Evolutionary conservation across 2,113 vertebrate genomes (phyloP).

Genomic region (Heloderma charlesbogerti): DNA sequence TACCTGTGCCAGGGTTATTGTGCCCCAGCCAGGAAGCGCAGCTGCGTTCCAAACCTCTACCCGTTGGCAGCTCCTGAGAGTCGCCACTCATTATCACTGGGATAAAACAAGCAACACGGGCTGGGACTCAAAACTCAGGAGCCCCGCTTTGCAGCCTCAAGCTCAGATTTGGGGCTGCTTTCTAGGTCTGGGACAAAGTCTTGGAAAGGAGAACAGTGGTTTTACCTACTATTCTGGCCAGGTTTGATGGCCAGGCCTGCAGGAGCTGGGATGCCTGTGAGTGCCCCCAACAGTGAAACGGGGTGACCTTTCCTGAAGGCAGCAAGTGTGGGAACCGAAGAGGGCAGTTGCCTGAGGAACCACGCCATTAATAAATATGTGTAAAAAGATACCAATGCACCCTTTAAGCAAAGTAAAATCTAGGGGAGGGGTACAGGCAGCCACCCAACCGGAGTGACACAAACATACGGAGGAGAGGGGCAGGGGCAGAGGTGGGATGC

Average conservation of each 20-base stretch:
- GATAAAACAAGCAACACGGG: neutral
- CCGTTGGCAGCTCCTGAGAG: neutral
- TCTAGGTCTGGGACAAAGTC: neutral
- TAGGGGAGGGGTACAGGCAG: conserved; percentile 67
- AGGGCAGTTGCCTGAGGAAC: conserved; percentile 73
- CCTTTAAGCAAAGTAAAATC: conserved; percentile 84
- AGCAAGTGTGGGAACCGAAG: conserved; percentile 43
- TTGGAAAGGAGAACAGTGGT: neutral
- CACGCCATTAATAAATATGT: conserved; percentile 82
- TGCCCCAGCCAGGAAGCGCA: neutral
- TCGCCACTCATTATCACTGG: neutral
- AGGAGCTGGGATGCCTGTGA: neutral
- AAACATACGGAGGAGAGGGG: conserved; percentile 44
- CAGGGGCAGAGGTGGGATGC: conserved; percentile 37
- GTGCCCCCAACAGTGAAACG: neutral
- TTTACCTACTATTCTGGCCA: neutral
- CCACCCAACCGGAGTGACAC: conserved; percentile 60
- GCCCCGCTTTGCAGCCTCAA: neutral
- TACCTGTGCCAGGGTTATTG: too few relatives aligned
- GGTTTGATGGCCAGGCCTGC: neutral
- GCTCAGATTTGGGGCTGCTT: neutral
- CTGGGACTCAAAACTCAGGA: neutral
- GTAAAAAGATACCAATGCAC: conserved; percentile 82
- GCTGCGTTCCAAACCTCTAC: neutral
- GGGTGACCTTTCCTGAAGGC: neutral